A percentile compares a stretch with the other conserved stretches of the same genome.
phyloP scores from a whole-genome alignment of 2,797 vertebrate genomes.

The Eleutherodactylus coqui region DNA sequence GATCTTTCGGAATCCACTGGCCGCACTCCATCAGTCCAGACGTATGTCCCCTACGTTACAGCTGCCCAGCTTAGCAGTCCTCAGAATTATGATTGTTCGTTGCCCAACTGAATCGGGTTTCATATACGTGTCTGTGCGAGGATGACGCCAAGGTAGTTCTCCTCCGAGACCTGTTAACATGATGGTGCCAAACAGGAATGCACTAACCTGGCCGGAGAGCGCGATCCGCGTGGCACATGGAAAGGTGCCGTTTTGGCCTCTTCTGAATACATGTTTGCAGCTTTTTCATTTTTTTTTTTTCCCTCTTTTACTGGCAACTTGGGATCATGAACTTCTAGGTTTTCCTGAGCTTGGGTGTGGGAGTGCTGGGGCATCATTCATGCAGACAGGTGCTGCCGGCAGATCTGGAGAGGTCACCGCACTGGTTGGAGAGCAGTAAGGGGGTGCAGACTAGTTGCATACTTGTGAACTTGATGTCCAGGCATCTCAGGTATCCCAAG shows the following conservation, averaged over 20 bases:
- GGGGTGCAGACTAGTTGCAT: not conserved
- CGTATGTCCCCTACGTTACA: not conserved
- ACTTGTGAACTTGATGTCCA: not conserved
- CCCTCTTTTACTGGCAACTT: not conserved
- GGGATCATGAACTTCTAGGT: not conserved
- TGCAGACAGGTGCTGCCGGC: not conserved
- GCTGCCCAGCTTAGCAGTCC: not conserved
- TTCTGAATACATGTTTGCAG: not conserved
- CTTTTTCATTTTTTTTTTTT: not conserved
- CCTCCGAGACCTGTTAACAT: not conserved
- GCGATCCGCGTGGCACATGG: not conserved
- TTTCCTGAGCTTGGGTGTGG: too few relatives aligned
- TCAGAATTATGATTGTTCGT: not conserved
- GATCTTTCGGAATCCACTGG: slow-evolving; percentile 15
- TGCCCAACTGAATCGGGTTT: slow-evolving; percentile 7
- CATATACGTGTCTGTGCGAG: not conserved
- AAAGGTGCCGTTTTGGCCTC: not conserved
- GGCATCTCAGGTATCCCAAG: not conserved
- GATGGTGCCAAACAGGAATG: not conserved
- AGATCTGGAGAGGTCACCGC: not conserved
- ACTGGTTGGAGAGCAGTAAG: not conserved
- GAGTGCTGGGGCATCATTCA: not conserved
- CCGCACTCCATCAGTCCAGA: not conserved
- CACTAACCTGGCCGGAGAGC: not conserved
- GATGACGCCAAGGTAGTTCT: not conserved